Conservation (phyloP, 2,113 vertebrate genomes). For the Megaceryle maxima region DNA sequence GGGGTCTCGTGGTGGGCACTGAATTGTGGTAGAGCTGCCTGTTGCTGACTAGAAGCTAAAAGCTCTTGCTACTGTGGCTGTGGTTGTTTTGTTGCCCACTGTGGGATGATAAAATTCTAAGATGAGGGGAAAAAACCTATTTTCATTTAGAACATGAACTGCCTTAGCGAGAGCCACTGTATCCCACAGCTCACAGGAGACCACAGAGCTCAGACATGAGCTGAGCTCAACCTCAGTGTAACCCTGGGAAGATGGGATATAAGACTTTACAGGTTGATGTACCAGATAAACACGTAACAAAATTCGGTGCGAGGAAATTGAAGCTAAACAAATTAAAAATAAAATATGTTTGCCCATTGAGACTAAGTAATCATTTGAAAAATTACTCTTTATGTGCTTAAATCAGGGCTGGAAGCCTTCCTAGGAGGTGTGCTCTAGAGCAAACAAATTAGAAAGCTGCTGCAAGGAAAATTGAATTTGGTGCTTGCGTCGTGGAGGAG, state of each 20-base stretch:
- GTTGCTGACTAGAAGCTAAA: neutral
- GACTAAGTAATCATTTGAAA: neutral
- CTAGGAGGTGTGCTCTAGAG: neutral
- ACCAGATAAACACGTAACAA: neutral
- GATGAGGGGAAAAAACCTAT: neutral
- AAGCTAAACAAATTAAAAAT: conserved; percentile 29
- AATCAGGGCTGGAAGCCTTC: conserved; percentile 2
- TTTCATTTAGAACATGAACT: neutral
- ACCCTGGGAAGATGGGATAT: neutral
- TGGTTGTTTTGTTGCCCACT: accelerated
- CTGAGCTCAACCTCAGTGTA: neutral
- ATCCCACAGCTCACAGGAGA: neutral
- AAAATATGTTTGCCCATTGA: conserved; percentile 5
- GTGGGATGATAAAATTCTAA: neutral
- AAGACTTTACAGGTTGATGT: neutral
- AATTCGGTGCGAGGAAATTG: neutral
- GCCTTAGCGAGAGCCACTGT: neutral
- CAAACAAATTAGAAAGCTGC: neutral
- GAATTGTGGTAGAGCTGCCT: neutral
- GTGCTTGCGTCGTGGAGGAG: neutral
- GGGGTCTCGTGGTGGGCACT: neutral
- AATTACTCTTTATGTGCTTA: neutral
- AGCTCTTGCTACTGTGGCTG: neutral
- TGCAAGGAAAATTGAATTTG: neutral
- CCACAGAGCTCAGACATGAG: neutral